These are phyloP conservation scores for Proisotoma minuta DNA, from an alignment of 2,888 invertebrate genomes.

Conservation along the genomic window DNA sequence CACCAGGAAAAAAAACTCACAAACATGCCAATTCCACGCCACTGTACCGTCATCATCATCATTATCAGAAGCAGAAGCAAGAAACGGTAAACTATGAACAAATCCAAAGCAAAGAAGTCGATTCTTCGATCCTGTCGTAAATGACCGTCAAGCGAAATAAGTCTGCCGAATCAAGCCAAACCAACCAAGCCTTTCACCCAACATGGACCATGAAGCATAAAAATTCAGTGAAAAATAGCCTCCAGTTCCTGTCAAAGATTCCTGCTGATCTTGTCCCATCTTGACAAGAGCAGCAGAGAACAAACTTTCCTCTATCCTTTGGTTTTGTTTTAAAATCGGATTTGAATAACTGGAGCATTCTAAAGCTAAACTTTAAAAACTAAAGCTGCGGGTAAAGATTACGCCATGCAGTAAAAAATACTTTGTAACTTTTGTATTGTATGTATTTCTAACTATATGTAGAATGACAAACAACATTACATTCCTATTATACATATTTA, in stretches of 20 bases:
- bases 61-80: neutral
- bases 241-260: neutral
- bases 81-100: neutral
- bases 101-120: neutral
- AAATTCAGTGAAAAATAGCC: neutral
- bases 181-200: no score
- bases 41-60: no score
- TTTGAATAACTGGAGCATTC: no score
- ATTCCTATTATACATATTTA: no score
- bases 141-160: slow-evolving; percentile 13
- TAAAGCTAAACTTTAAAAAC: no score
- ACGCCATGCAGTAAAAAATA: no score
- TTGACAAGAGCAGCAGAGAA: neutral
- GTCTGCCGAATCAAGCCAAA: neutral
- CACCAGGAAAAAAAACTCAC: no score
- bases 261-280: neutral
- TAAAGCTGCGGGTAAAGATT: no score
- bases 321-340: neutral
- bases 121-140: neutral
- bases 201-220: neutral
- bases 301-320: neutral
- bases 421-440: no score
- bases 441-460: no score
- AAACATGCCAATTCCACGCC: no score
- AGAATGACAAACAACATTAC: no score